Evolutionary conservation across 2,797 vertebrate species (phyloP).

Genomic region (Coracias cyanogaster): DNA sequence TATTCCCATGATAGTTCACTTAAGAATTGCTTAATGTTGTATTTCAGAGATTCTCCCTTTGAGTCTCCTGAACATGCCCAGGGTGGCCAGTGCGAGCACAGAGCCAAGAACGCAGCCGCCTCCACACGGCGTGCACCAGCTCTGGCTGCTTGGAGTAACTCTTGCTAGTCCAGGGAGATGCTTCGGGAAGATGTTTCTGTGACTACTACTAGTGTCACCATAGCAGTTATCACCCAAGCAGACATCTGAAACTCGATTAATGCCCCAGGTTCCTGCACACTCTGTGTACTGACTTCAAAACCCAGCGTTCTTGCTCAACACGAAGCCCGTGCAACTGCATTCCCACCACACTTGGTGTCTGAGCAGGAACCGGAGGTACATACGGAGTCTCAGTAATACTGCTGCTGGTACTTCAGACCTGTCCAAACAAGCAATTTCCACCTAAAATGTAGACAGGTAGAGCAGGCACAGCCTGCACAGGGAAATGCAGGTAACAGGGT

Average conservation of each 20-base stretch:
- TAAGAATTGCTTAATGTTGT: neutral
- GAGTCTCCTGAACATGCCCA: neutral
- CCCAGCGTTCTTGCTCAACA: neutral
- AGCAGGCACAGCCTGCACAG: fast-evolving
- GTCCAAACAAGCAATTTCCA: neutral
- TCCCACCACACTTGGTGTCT: neutral
- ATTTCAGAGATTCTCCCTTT: neutral
- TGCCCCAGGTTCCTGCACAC: fast-evolving
- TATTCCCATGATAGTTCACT: neutral
- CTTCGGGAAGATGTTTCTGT: neutral
- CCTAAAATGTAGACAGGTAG: neutral
- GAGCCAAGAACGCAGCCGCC: fast-evolving
- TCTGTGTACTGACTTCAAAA: neutral
- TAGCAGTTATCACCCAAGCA: fast-evolving
- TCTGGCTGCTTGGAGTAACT: neutral
- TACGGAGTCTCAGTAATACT: neutral
- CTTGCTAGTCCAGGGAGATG: neutral
- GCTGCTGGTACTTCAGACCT: neutral
- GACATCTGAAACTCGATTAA: neutral
- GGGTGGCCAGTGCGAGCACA: neutral
- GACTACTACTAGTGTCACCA: neutral
- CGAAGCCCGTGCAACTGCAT: neutral
- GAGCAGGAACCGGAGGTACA: neutral
- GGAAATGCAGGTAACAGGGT: fast-evolving
- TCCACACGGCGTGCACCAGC: neutral